Evolutionary conservation across 2,113 vertebrate genomes (phyloP).

Genomic region (Menura novaehollandiae): DNA sequence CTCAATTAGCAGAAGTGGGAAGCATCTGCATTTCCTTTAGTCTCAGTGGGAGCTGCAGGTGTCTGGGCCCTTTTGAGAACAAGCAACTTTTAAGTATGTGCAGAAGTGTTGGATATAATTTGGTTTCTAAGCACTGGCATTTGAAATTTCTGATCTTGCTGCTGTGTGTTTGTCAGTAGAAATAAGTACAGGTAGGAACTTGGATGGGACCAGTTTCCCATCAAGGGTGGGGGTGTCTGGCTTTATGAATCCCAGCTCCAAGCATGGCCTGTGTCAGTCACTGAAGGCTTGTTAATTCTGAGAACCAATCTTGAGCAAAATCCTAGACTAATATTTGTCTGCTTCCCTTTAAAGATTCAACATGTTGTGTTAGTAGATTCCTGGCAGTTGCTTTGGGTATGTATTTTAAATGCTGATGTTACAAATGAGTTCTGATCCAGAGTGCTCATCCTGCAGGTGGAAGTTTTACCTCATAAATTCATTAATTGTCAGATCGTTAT

Average conservation of each 20-base stretch:
- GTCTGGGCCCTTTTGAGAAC: not conserved
- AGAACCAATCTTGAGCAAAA: not conserved
- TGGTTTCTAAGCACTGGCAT: not conserved
- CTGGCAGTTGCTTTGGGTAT: not conserved
- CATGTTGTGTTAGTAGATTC: not conserved
- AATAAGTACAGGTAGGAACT: not conserved
- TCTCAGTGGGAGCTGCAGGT: not conserved
- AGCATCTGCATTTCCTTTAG: not conserved
- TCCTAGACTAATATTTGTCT: not conserved
- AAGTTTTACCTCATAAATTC: not conserved
- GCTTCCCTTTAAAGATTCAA: not conserved
- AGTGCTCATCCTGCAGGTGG: not conserved
- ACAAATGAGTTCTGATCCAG: not conserved
- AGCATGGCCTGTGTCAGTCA: not conserved
- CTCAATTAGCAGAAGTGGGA: not conserved
- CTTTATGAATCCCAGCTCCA: not conserved
- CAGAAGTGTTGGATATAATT: not conserved
- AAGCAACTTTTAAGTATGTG: not conserved
- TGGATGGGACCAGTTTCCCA: not conserved
- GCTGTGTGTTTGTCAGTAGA: not conserved
- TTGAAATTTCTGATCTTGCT: not conserved
- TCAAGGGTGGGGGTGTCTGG: not conserved
- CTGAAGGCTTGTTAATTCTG: not conserved
- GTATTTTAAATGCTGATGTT: not conserved
- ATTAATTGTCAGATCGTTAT: not conserved